phyloP scores from a whole-genome alignment of 2,888 invertebrate genomes.

The Dyspetes luteomarginatus region DNA sequence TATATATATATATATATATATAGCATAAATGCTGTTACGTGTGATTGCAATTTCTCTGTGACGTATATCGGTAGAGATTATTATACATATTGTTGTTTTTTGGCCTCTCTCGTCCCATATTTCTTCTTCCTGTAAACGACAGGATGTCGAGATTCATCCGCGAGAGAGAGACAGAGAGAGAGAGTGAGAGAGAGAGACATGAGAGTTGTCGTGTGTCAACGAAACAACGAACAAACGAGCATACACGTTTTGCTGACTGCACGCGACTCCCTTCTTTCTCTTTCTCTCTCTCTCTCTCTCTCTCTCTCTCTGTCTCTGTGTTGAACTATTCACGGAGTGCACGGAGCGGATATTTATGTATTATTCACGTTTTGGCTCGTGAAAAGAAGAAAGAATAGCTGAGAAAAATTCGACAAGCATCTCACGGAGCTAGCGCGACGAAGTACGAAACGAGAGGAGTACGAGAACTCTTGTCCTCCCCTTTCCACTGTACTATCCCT shows the following conservation, averaged over 20 bases:
- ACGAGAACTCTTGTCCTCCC: too few relatives aligned
- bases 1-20: background rate
- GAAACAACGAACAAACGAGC: background rate
- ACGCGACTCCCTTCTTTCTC: too few relatives aligned
- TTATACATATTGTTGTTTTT: background rate
- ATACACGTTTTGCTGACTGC: slow-evolving; percentile 8
- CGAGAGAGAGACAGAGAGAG: too few relatives aligned
- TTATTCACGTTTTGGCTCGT: slow-evolving; percentile 58
- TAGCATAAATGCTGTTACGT: background rate
- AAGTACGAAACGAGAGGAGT: slow-evolving; percentile 22
- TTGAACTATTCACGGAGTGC: slow-evolving; percentile 55
- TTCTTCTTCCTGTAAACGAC: background rate
- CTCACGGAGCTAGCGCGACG: slow-evolving; percentile 67
- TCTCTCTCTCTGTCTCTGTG: background rate
- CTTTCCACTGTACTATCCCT: background rate
- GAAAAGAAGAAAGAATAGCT: slow-evolving; percentile 18
- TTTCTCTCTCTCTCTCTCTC: background rate
- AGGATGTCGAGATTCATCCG: slow-evolving; percentile 5
- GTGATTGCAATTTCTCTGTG: background rate
- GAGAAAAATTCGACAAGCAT: slow-evolving; percentile 68
- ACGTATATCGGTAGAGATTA: background rate
- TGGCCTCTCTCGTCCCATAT: background rate
- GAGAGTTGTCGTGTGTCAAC: background rate
- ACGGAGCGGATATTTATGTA: slow-evolving; percentile 60
- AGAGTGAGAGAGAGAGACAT: too few relatives aligned